Base-by-base conservation (phyloP, 2,113 vertebrate genomes). In the Leptobrachium leishanense region DNA sequence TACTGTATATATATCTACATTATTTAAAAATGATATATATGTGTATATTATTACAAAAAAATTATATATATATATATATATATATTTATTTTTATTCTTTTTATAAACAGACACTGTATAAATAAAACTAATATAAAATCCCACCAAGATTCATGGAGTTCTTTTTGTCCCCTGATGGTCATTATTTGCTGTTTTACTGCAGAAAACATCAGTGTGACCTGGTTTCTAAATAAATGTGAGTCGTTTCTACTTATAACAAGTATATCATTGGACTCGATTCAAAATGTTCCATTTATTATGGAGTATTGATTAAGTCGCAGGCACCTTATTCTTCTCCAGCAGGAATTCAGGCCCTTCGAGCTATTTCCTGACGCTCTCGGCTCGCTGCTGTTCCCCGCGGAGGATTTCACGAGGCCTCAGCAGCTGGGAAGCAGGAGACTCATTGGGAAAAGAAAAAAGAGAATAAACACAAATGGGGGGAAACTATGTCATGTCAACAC, bases 201-300 rank as follows among this genome's bases (percentile, higher is more conserved):
- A 64, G n/a, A 64, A 64, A 31, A 39, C 5, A 64, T 20, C n/a
- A 64, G 15, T 64, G 62, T 6, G n/a, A 10, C n/a, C 62, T 31
- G 2, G 4, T 39, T 39, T 5, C 5, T 2, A 77, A 69, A 59
- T 77, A 68, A 40, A 77, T 59, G 65, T 54, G 10, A 59, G 9
- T 9, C 13, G 46, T 55, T 55, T 43, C 40, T 50, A 50, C 39
- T 43, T 46, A 13, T 43, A 65, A 65, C 13, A 65, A 43, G 54
- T 62, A 43, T 57, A 72, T 55, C 31, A 40, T 42, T 54, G 12
- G 46, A 12, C 50, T 41, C 70, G 13, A 15, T 72, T 69, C 69
- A 69, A 77, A 69, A 77, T 59, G 66, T 69, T 69, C 69, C 68
- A 68, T 69, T 69, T 77, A 77, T 77, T 69, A 69, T 42, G 66